phyloP scores from a whole-genome alignment of 92 coral and sea anemone genomes.

The Phenganax marumi region DNA sequence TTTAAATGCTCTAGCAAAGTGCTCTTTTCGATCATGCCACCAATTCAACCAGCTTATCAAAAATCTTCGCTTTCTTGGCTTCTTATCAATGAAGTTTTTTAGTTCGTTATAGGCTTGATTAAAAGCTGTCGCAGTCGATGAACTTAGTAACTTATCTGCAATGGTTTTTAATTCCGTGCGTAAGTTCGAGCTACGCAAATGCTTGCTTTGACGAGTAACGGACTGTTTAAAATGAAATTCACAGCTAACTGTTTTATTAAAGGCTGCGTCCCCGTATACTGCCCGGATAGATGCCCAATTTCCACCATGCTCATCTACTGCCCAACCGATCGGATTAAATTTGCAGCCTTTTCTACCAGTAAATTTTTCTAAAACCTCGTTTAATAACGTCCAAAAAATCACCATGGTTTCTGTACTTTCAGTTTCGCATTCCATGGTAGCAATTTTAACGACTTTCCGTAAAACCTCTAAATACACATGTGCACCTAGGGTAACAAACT shows the following conservation, averaged over 20 bases:
- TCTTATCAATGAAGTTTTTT: conserved; percentile 15
- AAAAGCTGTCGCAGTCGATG: conserved; percentile 18
- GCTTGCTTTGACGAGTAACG: neutral
- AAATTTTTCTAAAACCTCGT: conserved; percentile 24
- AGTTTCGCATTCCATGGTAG: neutral
- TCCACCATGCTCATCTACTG: conserved; percentile 46
- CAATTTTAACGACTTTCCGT: conserved; percentile 19
- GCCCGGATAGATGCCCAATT: conserved; percentile 31
- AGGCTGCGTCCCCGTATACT: conserved; percentile 36
- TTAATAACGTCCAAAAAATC: conserved; percentile 29
- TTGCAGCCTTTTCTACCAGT: conserved; percentile 20
- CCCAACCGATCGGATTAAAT: conserved; percentile 48
- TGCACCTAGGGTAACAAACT: conserved; percentile 33
- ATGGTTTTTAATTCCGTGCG: conserved; percentile 26
- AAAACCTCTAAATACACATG: conserved; percentile 20
- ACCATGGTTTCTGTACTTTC: neutral
- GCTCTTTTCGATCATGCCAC: conserved; percentile 33
- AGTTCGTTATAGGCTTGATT: neutral
- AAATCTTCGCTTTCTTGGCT: neutral
- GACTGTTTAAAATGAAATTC: conserved; percentile 42
- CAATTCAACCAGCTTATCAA: conserved; percentile 28
- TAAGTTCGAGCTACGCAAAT: neutral
- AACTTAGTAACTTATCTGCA: conserved; percentile 9
- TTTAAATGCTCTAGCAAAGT: conserved; percentile 35
- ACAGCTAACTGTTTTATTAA: conserved; percentile 28